Evolutionary conservation across 2,888 invertebrate genomes (phyloP), one percentile per base, ranked within the genome.

Genomic region (Nysson spinosus): DNA sequence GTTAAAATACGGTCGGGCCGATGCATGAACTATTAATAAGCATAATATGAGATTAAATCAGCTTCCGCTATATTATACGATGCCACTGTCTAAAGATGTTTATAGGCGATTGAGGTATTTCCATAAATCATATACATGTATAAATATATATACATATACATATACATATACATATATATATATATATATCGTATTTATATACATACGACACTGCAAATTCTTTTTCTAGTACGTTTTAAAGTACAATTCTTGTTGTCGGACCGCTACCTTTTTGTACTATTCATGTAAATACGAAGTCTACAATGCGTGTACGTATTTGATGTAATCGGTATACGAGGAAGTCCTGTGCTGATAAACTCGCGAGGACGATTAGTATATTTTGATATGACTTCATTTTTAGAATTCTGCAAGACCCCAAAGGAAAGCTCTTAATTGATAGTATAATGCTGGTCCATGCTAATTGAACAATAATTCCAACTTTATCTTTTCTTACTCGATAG

Each of bases 181-280:
- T 44, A 51, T 17, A 46, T 50, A 19, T 20, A 67, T 40, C 47
- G 60, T 71, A 65, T 71, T 55, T 70, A 56, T 62, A 61, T 55
- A 66, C 32, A 64, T 35, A 64, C 28, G 52, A 55, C 65, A 55
- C 56, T 46, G 50, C 56, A 65, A 69, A 57, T 69, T 68, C 69
- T 52, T 75, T 75, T 75, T 72, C 72, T 75, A 75, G 57, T 51
- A 65, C 40, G 30, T 69, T 75, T 69, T 71, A 24, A 72, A 65
- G 40, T 34, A 52, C 26, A 16, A 37, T 49, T 61, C 65, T 54
- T 43, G 68, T 75, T 69, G 54, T 50, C 52, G 44, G 30, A 42
- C 19, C 28, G 69, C 62, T 66, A 52, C 28, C 22, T 34, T 69
- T 65, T 66, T 72, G 58, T 69, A 69, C 52, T 58, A 32, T 66